These are phyloP conservation scores for Patella pellucida DNA, from an alignment of 2,888 invertebrate genomes.

Conservation along the genomic window DNA sequence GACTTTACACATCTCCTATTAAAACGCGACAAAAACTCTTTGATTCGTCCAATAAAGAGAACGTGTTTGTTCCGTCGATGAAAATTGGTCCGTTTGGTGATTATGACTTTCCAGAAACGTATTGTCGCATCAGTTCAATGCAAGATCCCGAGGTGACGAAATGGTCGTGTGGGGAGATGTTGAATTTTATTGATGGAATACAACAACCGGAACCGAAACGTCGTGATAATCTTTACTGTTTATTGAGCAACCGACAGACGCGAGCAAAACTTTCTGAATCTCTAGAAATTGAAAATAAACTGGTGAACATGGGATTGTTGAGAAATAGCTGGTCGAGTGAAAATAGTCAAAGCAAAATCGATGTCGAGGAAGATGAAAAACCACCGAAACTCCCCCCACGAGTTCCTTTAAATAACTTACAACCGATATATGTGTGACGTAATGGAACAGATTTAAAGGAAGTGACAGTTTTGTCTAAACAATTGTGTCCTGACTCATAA, in stretches of 20 bases:
- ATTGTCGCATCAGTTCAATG: slow-evolving; percentile 24
- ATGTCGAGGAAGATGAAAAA: not conserved
- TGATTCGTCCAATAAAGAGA: not conserved
- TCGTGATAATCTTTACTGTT: slow-evolving; percentile 42
- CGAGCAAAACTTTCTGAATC: slow-evolving; percentile 46
- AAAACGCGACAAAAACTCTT: not conserved
- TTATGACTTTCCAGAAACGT: slow-evolving; percentile 29
- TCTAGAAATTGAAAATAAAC: slow-evolving; percentile 44
- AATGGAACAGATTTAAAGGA: too few relatives aligned
- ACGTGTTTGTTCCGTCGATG: not conserved
- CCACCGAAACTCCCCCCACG: not conserved
- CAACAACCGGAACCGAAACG: slow-evolving; percentile 41
- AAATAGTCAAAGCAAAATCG: not conserved
- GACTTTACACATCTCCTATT: not conserved
- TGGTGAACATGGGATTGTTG: slow-evolving; percentile 38
- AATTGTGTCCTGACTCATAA: too few relatives aligned
- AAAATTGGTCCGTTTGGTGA: slow-evolving; percentile 3
- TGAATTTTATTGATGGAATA: slow-evolving; percentile 43
- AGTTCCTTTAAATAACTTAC: slow-evolving; percentile 2
- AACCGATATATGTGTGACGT: not conserved
- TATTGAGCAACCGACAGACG: slow-evolving; percentile 43
- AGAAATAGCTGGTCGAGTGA: not conserved
- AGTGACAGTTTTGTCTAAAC: too few relatives aligned
- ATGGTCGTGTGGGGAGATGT: slow-evolving; percentile 36
- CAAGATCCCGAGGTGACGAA: slow-evolving; percentile 18